Base-by-base conservation (phyloP, 2,113 vertebrate species). In the Climacteris rufus region DNA sequence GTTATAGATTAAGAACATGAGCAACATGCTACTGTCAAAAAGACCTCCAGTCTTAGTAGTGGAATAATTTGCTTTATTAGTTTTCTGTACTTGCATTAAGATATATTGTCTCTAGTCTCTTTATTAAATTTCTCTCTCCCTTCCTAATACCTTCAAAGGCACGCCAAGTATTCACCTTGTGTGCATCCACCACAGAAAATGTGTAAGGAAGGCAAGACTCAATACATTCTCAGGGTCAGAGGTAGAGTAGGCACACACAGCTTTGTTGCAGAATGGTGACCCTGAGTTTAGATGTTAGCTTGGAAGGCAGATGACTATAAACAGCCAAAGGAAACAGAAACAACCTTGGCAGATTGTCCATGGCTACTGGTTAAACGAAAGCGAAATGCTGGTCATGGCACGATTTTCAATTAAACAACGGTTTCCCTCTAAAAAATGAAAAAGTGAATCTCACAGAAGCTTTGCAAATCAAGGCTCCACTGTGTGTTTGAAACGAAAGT, bases 301-400 rank as follows among this genome's bases (percentile, higher is more conserved):
- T 80, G 50, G 15, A 45, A 60, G 37, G 42, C 50, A 87, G 37
- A 1, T 28, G 65, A 53, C 54, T 31, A 4, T 1, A n/a, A 64
- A 53, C 11, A 42, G 50, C 27, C 16, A n/a, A 49, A 64, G 33
- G 45, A 71, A 79, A 53, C 1, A 53, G 49, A 69, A 76, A 39
- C 47, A 42, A 25, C 39, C 25, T n/a, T 23, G 24, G 24, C 45
- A 27, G 53, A 5, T 15, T 44, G 45, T 16, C 53, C 31, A 1
- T 3, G 28, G 28, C 47, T 68, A 53, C 72, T 22, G 33, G 42
- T 45, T 35, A 65, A 83, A 42, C 15, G 28, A 11, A 61, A 89
- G 74, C 0, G 0, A 60, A 76, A 37, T 3, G 40, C 5, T 3
- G 53, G 76, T 12, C 49, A 1, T 2, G 1, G 15, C 16, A 7